Conservation (phyloP, 1,140 invertebrate genomes). For the Hermatobates lingyangjiaoensis region DNA sequence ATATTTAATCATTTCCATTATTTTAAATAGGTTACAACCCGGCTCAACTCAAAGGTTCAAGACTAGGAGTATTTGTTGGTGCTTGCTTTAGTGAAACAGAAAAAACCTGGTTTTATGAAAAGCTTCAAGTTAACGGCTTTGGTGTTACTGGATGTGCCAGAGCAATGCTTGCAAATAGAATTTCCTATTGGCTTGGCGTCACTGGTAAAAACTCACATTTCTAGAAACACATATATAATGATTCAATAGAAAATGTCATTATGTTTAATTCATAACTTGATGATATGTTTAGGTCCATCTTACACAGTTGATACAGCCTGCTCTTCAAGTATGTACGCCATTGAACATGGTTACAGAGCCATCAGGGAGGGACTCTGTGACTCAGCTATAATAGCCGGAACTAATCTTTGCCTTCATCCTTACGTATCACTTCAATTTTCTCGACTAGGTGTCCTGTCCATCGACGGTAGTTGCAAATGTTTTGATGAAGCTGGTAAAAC, state of each 20-base stretch:
- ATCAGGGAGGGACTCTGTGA: slow-evolving; percentile 64
- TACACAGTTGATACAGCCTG: slow-evolving; percentile 75
- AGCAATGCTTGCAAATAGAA: slow-evolving; percentile 78
- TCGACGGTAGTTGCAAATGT: slow-evolving; percentile 69
- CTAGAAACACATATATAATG: too few species aligned
- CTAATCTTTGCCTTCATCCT: slow-evolving; percentile 69
- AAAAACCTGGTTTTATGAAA: slow-evolving; percentile 45
- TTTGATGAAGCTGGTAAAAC: slow-evolving; percentile 56
- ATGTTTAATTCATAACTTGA: not conserved
- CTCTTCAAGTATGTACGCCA: slow-evolving; percentile 66
- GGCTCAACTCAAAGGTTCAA: slow-evolving; percentile 40
- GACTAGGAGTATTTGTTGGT: slow-evolving; percentile 65
- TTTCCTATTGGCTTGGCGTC: slow-evolving; percentile 54
- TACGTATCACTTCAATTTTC: slow-evolving; percentile 64
- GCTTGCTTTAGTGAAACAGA: slow-evolving; percentile 60
- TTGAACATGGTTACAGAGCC: slow-evolving; percentile 61
- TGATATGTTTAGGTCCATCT: slow-evolving; percentile 40
- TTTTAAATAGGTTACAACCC: slow-evolving; percentile 32
- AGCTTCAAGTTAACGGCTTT: slow-evolving; percentile 33
- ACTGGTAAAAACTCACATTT: slow-evolving; percentile 27
- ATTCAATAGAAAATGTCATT: too few species aligned
- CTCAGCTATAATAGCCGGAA: slow-evolving; percentile 67
- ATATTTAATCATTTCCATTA: not conserved
- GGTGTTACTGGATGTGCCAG: slow-evolving; percentile 62
- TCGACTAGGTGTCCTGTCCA: slow-evolving; percentile 53